A percentile compares a stretch with the other conserved stretches of the same genome.
These are phyloP conservation scores for Pocillopora damicornis DNA, from an alignment of 64 coral and sea anemone genomes.

Conservation along the genomic window DNA sequence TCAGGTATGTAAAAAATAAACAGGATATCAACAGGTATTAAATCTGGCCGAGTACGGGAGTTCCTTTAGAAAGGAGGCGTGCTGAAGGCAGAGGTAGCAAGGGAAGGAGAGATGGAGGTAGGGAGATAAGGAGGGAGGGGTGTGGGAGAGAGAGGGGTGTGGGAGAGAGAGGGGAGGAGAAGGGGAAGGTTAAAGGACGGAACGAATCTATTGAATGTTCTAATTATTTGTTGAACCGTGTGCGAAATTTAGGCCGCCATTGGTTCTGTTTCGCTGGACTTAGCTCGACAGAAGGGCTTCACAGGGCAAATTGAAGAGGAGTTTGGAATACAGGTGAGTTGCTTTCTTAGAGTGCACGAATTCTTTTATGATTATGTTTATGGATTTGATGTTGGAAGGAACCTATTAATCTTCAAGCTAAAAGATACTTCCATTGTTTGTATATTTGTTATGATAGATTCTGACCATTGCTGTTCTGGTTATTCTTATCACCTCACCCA, in stretches of 20 bases:
- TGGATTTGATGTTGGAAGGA: background rate
- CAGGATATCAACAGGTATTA: background rate
- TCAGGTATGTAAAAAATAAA: slow-evolving; percentile 48
- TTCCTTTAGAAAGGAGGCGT: too few species aligned
- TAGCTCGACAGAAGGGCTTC: slow-evolving; percentile 73
- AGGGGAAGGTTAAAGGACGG: too few species aligned
- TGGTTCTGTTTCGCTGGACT: slow-evolving; percentile 86
- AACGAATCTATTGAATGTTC: too few species aligned
- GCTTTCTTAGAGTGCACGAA: background rate
- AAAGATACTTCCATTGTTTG: background rate
- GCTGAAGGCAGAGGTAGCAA: too few species aligned
- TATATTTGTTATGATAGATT: slow-evolving; percentile 50
- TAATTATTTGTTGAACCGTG: background rate
- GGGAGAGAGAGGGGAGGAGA: too few species aligned
- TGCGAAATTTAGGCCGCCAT: slow-evolving; percentile 74
- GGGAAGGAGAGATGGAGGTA: too few species aligned
- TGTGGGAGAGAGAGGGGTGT: too few species aligned
- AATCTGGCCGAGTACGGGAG: background rate
- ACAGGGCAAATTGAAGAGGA: slow-evolving; percentile 65
- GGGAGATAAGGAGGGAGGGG: too few species aligned
- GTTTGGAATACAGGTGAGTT: slow-evolving; percentile 82
- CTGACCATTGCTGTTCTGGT: slow-evolving; percentile 84
- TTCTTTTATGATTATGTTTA: too few species aligned
- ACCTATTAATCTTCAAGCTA: background rate
- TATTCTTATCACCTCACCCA: slow-evolving; percentile 86